These are phyloP conservation scores for Okapia johnstoni DNA, from an alignment of 2,113 vertebrate genomes.

Conservation along the genomic window DNA sequence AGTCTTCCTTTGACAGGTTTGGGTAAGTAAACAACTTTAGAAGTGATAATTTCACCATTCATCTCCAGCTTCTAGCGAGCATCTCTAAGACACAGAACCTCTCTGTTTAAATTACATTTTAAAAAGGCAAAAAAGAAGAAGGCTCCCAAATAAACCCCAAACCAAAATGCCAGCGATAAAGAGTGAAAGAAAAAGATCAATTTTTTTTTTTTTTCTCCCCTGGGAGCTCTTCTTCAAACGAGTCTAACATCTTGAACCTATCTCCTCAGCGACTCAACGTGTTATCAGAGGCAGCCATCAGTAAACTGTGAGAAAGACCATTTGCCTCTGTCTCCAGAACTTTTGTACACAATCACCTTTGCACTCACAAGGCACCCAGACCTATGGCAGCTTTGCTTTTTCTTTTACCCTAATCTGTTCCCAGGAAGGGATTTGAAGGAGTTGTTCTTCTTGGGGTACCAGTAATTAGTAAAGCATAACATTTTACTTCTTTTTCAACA, in stretches of 20 bases:
- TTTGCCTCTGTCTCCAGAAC: neutral
- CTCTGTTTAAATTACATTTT: neutral
- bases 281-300: neutral
- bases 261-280: neutral
- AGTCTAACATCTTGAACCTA: neutral
- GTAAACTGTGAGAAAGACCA: neutral
- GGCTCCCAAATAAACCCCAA: neutral
- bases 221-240: neutral
- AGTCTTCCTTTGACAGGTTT: neutral
- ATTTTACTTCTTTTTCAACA: neutral
- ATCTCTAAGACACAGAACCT: neutral
- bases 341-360: neutral
- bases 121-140: neutral
- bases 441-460: neutral
- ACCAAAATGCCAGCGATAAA: neutral
- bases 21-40: neutral
- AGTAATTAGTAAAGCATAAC: neutral
- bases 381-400: neutral
- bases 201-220: neutral
- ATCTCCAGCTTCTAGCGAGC: neutral
- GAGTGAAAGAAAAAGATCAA: neutral
- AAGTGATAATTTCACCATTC: neutral
- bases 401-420: neutral
- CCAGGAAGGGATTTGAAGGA: neutral
- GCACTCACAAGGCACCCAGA: neutral